A percentile compares a stretch with the other conserved stretches of the same genome.
These are phyloP conservation scores for Bombus turneri DNA, from an alignment of 1,140 invertebrate genomes.

Conservation along the genomic window DNA sequence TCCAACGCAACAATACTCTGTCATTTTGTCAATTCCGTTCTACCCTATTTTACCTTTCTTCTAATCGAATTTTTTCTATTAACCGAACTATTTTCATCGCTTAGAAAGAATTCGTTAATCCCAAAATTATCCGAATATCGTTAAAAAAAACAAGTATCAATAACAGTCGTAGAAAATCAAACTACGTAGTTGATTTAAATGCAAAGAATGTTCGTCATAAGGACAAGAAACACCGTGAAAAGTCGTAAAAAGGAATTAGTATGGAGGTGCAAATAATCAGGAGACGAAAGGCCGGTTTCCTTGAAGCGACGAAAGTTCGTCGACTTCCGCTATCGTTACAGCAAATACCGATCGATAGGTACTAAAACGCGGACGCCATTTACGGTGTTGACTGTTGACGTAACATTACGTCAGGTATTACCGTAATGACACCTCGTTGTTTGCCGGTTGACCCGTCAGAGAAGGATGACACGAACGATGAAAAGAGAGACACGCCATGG, in stretches of 20 bases:
- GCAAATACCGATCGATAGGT: slow-evolving; percentile 2
- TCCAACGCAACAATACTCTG: too few relatives aligned
- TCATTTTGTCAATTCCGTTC: too few relatives aligned
- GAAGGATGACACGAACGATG: background rate
- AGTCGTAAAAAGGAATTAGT: background rate
- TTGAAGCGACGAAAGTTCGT: slow-evolving; percentile 20
- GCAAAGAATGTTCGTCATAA: background rate
- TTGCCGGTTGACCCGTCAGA: slow-evolving; percentile 18
- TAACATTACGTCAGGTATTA: slow-evolving; percentile 50
- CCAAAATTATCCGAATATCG: background rate
- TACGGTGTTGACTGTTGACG: slow-evolving; percentile 24
- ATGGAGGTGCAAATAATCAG: background rate
- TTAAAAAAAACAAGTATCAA: background rate
- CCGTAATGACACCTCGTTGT: slow-evolving; percentile 27
- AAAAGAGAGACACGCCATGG: background rate
- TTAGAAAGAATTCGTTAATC: background rate
- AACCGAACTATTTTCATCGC: background rate
- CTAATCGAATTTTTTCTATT: too few relatives aligned
- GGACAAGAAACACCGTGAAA: background rate
- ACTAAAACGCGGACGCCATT: slow-evolving; percentile 23
- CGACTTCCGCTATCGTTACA: slow-evolving; percentile 17
- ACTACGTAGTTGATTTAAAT: background rate
- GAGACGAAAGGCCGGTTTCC: background rate
- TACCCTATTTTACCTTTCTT: too few relatives aligned
- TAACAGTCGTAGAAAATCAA: background rate